Evolutionary conservation across 2,888 invertebrate species (phyloP).

Genomic region (Athetis lepigone): DNA sequence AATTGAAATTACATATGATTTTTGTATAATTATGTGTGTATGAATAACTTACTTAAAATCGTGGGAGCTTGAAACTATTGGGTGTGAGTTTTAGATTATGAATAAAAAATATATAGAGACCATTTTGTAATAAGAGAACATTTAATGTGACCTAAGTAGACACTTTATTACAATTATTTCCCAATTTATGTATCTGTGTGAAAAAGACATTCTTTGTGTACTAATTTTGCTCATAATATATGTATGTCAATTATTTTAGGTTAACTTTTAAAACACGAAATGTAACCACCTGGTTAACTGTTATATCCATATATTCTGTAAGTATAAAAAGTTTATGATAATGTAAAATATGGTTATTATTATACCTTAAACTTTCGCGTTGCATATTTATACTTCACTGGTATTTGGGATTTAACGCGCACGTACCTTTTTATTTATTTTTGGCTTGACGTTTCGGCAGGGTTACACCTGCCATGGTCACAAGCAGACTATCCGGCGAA

Average conservation of each 20-base stretch:
- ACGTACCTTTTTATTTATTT: no score
- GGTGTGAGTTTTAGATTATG: slow-evolving; percentile 16
- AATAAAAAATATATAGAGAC: slow-evolving; percentile 15
- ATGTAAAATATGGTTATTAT: slow-evolving; percentile 1
- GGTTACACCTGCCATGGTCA: no score
- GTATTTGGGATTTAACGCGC: no score
- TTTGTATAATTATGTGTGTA: slow-evolving; percentile 23
- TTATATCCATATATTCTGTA: slow-evolving; percentile 12
- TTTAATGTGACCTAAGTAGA: slow-evolving; percentile 48
- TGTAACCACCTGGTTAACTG: slow-evolving; percentile 57
- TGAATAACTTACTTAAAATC: slow-evolving; percentile 16
- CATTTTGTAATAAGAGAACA: slow-evolving; percentile 31
- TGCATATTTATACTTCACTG: no score
- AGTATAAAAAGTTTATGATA: slow-evolving; percentile 5
- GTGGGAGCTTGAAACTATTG: slow-evolving; percentile 8
- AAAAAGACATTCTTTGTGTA: slow-evolving; percentile 37
- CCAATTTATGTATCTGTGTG: slow-evolving; percentile 29
- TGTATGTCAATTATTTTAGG: slow-evolving; percentile 41
- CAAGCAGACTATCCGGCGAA: no score
- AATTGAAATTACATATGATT: slow-evolving; percentile 43
- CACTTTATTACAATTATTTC: slow-evolving; percentile 42
- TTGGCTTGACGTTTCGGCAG: no score
- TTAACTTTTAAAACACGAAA: slow-evolving; percentile 46
- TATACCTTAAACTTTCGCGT: no score
- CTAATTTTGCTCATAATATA: slow-evolving; percentile 55